phyloP scores from a whole-genome alignment of 2,113 vertebrate genomes.

The Herpailurus yagouaroundi region DNA sequence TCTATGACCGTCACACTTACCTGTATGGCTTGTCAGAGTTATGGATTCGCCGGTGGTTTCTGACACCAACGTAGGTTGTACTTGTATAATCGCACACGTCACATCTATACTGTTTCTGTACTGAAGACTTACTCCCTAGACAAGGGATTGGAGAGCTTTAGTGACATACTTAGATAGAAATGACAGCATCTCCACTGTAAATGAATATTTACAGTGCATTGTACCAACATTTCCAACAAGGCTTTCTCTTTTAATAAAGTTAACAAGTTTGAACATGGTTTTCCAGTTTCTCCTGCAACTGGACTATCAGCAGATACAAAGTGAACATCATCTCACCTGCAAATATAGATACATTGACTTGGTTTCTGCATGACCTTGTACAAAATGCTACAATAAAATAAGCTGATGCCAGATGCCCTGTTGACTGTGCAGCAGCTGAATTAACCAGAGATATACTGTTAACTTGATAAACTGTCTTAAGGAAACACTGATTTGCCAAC shows the following conservation, averaged over 20 bases:
- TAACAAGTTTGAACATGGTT: background rate
- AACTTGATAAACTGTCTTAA: background rate
- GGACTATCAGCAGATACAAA: background rate
- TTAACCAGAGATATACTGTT: background rate
- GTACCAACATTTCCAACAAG: conserved; percentile 34
- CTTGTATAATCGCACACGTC: conserved; percentile 97
- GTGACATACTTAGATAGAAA: background rate
- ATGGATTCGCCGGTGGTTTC: conserved; percentile 97
- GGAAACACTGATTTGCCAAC: conserved; percentile 16
- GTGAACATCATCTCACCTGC: background rate
- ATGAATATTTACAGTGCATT: background rate
- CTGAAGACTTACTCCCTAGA: conserved; percentile 81
- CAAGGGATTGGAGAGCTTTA: conserved; percentile 55
- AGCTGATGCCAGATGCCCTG: background rate
- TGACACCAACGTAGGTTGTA: conserved; percentile 94
- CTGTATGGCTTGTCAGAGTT: conserved; percentile 97
- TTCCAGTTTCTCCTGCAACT: background rate
- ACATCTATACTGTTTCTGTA: conserved; percentile 93
- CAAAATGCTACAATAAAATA: background rate
- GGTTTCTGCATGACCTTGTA: background rate
- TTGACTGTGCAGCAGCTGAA: background rate
- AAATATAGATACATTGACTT: background rate
- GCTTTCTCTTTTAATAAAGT: conserved; percentile 1
- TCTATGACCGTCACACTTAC: conserved; percentile 80
- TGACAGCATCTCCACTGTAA: background rate